Evolutionary conservation across 2,113 vertebrate species (phyloP).

Genomic region (Albula goreensis): DNA sequence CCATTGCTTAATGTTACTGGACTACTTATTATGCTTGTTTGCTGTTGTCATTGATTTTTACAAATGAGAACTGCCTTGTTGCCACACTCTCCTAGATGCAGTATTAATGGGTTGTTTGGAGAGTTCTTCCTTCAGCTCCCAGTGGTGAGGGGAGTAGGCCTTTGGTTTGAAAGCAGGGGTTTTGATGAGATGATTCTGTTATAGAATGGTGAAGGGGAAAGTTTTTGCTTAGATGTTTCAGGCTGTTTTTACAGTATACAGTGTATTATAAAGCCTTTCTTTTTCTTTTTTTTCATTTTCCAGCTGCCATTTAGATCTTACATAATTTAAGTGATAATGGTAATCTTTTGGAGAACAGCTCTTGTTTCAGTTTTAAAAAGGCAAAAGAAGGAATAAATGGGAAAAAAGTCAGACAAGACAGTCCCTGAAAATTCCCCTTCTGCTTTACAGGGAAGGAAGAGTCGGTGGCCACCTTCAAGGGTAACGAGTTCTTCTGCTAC

Average conservation of each 20-base stretch:
- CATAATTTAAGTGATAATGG: not conserved
- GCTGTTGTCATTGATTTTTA: not conserved
- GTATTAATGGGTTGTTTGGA: not conserved
- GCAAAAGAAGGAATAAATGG: not conserved
- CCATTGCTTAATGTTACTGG: not conserved
- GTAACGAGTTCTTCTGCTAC: conserved; percentile 96
- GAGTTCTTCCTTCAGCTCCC: not conserved
- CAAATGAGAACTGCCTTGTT: not conserved
- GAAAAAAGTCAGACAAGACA: not conserved
- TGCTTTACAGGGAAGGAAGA: conserved; percentile 81
- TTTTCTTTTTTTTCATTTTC: not conserved
- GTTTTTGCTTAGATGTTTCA: too few relatives aligned
- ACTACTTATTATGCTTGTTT: not conserved
- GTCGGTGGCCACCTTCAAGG: conserved; percentile 90
- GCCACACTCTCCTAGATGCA: not conserved
- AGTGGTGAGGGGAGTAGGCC: not conserved
- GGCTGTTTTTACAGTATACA: not conserved
- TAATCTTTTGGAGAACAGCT: not conserved
- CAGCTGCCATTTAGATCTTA: not conserved
- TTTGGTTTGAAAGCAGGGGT: not conserved
- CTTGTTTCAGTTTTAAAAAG: not conserved
- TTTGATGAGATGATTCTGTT: not conserved
- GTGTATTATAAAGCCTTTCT: not conserved
- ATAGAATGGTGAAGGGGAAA: too few relatives aligned
- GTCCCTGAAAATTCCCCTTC: not conserved